A percentile compares a stretch with the other conserved stretches of the same genome.
These are phyloP conservation scores for Pangasius mekongensis DNA, from an alignment of 2,797 vertebrate genomes.

Conservation along the genomic window DNA sequence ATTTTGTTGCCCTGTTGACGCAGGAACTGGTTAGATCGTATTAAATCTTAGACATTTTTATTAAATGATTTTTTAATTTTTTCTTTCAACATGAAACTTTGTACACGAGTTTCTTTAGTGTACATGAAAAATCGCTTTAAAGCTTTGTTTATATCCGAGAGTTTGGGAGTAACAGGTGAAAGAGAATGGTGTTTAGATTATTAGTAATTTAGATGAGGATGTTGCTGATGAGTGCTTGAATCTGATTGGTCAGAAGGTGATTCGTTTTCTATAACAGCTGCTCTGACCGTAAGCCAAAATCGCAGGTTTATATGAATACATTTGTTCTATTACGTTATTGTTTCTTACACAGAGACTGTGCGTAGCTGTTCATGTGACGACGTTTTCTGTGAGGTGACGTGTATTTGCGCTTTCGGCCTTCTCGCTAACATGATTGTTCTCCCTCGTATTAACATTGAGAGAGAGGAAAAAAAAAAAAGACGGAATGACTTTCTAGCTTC, in stretches of 20 bases:
- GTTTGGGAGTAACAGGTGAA: no score
- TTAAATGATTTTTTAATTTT: no score
- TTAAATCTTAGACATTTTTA: no score
- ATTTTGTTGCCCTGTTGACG: slow-evolving; percentile 3
- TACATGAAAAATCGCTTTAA: background rate
- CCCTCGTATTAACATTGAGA: background rate
- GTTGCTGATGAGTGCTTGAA: background rate
- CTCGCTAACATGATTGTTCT: background rate
- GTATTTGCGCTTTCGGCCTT: background rate
- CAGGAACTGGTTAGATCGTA: slow-evolving; percentile 6
- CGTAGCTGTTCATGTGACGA: background rate
- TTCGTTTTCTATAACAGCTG: background rate
- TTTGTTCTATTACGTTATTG: background rate
- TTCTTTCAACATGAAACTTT: background rate
- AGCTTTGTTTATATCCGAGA: background rate
- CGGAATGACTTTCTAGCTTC: background rate
- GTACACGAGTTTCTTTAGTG: background rate
- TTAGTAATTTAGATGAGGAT: background rate
- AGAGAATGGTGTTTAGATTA: background rate
- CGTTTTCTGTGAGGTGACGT: background rate
- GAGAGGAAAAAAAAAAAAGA: background rate
- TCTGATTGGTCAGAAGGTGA: background rate
- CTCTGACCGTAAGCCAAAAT: background rate
- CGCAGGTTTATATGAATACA: background rate
- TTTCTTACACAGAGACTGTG: background rate